These are phyloP conservation scores for Pseudorhombus dupliciocellatus DNA, from an alignment of 2,113 vertebrate genomes.

Conservation along the genomic window DNA sequence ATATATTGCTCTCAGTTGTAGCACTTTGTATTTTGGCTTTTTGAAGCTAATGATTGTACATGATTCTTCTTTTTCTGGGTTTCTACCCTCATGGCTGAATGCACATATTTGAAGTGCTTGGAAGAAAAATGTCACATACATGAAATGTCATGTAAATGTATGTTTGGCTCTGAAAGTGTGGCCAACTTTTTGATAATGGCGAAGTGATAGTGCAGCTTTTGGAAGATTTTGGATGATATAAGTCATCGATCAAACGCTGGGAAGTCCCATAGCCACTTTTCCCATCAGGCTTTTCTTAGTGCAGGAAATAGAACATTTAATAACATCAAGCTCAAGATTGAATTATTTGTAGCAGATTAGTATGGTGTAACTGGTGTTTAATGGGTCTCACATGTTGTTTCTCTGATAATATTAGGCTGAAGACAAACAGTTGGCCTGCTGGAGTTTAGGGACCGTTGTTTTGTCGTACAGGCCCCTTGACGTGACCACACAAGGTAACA, in stretches of 20 bases:
- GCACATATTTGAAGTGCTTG: too few relatives aligned
- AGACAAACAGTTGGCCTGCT: background rate
- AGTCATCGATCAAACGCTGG: background rate
- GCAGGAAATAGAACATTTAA: background rate
- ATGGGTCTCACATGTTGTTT: background rate
- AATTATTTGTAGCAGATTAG: slow-evolving; percentile 7
- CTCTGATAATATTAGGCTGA: background rate
- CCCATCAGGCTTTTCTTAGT: background rate
- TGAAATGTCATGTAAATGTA: too few relatives aligned
- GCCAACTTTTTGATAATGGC: too few relatives aligned
- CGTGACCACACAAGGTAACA: background rate
- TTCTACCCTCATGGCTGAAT: too few relatives aligned
- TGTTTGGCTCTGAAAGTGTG: too few relatives aligned
- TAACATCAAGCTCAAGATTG: background rate
- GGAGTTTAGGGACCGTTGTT: background rate
- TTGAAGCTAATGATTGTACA: too few relatives aligned
- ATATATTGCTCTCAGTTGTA: too few relatives aligned
- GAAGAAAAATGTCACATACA: too few relatives aligned
- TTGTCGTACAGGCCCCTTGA: background rate
- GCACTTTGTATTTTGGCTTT: too few relatives aligned
- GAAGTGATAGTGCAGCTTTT: too few relatives aligned
- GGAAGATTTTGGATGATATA: background rate
- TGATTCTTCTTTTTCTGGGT: too few relatives aligned
- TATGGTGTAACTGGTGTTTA: background rate
- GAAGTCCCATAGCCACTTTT: background rate